Evolutionary conservation across 2,888 invertebrate genomes (phyloP), one percentile per base, ranked within the genome.

Genomic region (Oegoconia quadripuncta): DNA sequence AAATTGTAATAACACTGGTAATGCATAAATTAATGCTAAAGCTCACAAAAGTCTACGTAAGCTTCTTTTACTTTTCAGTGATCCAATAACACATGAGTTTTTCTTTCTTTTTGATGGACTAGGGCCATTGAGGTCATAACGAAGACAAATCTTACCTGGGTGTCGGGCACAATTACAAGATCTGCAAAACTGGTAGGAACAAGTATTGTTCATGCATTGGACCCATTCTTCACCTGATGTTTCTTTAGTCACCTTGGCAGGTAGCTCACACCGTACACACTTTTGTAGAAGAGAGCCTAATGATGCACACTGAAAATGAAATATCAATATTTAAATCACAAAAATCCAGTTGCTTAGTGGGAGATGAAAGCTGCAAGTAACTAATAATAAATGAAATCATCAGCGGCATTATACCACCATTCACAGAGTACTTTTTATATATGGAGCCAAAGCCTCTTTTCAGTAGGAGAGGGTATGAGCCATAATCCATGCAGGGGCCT

Each of bases 181-280:
- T 50, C 74, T 82, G 64, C 89, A 89, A 64, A 88, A 90, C 61
- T 86, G 78, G 69, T 82, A 84, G 29, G 79, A 62, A 68, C 89
- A 89, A 51, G 75, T 74, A 39, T 46, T 51, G 58, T 80, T 81
- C 48, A 81, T 82, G 62, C 90, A 90, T 62, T 88, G 82, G 35
- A 80, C 84, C 89, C 89, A 89, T 58, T 87, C 77, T 68, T 89
- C 90, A 39, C 82, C 86, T 23, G 70, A 55, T 18, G 45, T 32
- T 49, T 83, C 82, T 42, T 73, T 62, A 30, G 75, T 80, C n/a
- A 88, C 71, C 57, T 81, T 82, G n/a, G 88, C 82, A 11, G 88
- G 88, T 31, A 76, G 74, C 15, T 64, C 52, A 47, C 88, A 88
- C 20, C 78, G 66, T 14, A 73, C 72, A 69, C 88, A 89, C 23